These are phyloP conservation scores for Eumeta japonica DNA, from an alignment of 1,140 invertebrate species.

Conservation along the genomic window DNA sequence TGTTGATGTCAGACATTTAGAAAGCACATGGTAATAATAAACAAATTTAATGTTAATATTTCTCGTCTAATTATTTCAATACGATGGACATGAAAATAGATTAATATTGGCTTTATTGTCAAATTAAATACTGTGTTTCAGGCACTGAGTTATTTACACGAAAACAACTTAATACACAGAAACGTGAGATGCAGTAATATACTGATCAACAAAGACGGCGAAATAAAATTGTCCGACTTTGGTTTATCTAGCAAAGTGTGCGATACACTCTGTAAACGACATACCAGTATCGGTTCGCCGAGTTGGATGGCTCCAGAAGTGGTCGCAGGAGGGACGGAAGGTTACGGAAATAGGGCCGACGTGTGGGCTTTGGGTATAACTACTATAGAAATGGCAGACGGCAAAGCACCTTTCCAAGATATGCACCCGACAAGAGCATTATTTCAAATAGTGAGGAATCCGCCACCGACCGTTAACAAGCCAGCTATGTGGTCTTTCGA, in stretches of 20 bases:
- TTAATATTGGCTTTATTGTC: too few relatives aligned
- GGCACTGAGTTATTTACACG: slow-evolving; percentile 77
- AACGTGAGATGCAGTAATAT: slow-evolving; percentile 87
- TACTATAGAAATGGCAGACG: slow-evolving; percentile 88
- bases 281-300: slow-evolving; percentile 80
- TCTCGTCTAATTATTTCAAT: too few relatives aligned
- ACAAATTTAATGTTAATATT: too few relatives aligned
- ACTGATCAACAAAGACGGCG: slow-evolving; percentile 77
- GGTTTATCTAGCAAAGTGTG: slow-evolving; percentile 79
- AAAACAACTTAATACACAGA: slow-evolving; percentile 83
- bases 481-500: slow-evolving; percentile 77
- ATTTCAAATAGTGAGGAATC: slow-evolving; percentile 85
- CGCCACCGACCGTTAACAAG: slow-evolving; percentile 73
- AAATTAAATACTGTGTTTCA: too few relatives aligned
- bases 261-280: slow-evolving; percentile 67
- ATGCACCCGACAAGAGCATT: slow-evolving; percentile 84
- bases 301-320: slow-evolving; percentile 92
- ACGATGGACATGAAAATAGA: too few relatives aligned
- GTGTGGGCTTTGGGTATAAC: slow-evolving; percentile 93
- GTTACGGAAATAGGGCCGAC: slow-evolving; percentile 76
- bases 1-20: too few relatives aligned
- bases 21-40: too few relatives aligned
- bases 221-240: slow-evolving; percentile 83
- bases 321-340: slow-evolving; percentile 24
- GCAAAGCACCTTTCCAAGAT: slow-evolving; percentile 78